These are phyloP conservation scores for Cynopterus sphinx DNA, from an alignment of 2,797 vertebrate species.

Conservation along the genomic window DNA sequence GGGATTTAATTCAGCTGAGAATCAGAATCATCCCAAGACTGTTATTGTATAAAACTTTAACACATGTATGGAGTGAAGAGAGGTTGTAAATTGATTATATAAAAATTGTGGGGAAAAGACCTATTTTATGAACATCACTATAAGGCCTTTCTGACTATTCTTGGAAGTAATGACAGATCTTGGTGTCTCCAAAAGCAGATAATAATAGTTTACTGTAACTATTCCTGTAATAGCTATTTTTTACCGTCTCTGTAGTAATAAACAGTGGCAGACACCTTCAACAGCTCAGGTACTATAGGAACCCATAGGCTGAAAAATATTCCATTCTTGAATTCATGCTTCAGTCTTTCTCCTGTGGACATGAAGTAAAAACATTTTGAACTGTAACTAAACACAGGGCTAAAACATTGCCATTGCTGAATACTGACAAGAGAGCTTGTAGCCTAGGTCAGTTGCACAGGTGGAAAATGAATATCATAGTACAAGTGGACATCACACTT, in stretches of 20 bases:
- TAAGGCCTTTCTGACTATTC: neutral
- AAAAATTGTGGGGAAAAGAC: neutral
- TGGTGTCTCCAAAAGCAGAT: neutral
- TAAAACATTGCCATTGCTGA: neutral
- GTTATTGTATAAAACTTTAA: neutral
- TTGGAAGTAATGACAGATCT: neutral
- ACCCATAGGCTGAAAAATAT: neutral
- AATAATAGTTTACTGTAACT: neutral
- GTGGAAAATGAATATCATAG: neutral
- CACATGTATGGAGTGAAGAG: neutral
- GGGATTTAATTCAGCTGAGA: neutral
- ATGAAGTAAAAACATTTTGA: constrained; percentile 24
- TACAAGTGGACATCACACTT: neutral
- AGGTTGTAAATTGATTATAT: neutral
- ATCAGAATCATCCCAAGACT: neutral
- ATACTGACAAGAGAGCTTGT: neutral
- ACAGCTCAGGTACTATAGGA: neutral
- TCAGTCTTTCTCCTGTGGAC: constrained; percentile 2
- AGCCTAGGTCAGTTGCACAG: neutral
- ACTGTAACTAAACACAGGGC: neutral
- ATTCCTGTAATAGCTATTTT: neutral
- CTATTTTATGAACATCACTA: neutral
- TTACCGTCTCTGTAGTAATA: neutral
- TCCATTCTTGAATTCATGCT: neutral
- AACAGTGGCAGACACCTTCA: neutral